These are phyloP conservation scores for Cyprinus carpio DNA, from an alignment of 2,113 vertebrate species.

Conservation along the genomic window DNA sequence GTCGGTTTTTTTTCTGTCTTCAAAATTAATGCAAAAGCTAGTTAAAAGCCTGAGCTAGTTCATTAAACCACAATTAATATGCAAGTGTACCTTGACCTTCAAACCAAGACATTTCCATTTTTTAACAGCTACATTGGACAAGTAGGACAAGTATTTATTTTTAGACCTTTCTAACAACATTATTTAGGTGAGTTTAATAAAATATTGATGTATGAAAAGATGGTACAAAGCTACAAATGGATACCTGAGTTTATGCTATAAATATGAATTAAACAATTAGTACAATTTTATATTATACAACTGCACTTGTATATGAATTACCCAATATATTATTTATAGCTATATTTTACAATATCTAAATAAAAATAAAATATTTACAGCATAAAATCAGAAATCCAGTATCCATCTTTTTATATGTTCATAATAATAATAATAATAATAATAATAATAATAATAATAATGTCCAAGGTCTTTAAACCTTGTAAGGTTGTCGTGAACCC, in stretches of 20 bases:
- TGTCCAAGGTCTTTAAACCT: not conserved
- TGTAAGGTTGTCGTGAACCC: not conserved
- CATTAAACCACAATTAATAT: constrained; percentile 34
- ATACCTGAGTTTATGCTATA: too few species aligned
- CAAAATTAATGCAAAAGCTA: constrained; percentile 26
- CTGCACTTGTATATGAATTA: too few species aligned
- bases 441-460: not conserved
- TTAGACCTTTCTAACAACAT: not conserved
- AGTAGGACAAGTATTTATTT: not conserved
- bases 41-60: constrained; percentile 24
- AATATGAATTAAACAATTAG: too few species aligned
- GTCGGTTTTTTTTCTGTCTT: not conserved
- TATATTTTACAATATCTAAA: not conserved
- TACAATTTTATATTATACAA: too few species aligned
- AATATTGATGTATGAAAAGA: not conserved
- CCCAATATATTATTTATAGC: too few species aligned
- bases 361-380: too few species aligned
- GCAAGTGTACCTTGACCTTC: constrained; percentile 28
- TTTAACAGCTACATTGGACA: constrained; percentile 8
- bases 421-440: too few species aligned
- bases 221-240: too few species aligned
- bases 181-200: not conserved
- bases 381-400: not conserved
- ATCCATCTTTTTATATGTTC: too few species aligned
- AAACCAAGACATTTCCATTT: constrained; percentile 25